Evolutionary conservation across 1,140 invertebrate species (phyloP), one percentile per base, ranked within the genome.

Genomic region (Agrilus planipennis): DNA sequence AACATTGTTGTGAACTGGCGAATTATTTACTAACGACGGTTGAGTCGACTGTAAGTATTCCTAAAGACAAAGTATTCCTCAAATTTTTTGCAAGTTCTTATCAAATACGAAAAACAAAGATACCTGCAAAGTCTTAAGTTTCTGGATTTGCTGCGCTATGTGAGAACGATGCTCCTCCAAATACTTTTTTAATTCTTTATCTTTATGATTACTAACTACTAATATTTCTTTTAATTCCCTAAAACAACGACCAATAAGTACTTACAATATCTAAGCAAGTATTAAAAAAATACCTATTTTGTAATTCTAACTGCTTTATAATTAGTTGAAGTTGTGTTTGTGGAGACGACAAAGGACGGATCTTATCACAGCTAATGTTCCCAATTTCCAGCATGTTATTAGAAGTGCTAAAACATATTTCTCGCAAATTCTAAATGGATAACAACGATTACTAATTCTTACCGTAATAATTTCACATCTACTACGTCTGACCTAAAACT

Each of bases 41-140:
- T 49, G 19, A 2, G 31, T 11, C 18, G 42, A 32, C 35, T 47
- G 34, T 11, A 52, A 28, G 19, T 34, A 44, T 7, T 52, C 45
- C 47, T 52, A 12, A 12, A 42, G 22, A 42, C 18, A 37, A 44
- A 40, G 17, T 21, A 9, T 32, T 27, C 21, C 10, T n/a, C n/a
- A n/a, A n/a, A n/a, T n/a, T n/a, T n/a, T n/a, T n/a, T n/a, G n/a
- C n/a, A 21, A 16, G 39, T 28, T 41, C 19, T 34, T 36, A 20
- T 36, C 17, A 20, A 41, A 22, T 29, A 10, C 4, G 16, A 18
- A 6, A 32, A 42, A 36, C 18, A 21, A 4, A 49, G 19, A 43
- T 52, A 73, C 72, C 59, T 73, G 69, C 22, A 77, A 62, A 18
- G 63, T 57, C 57, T 76, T 75, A 11, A 77, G 58, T 44, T 73